A percentile compares a stretch with the other conserved stretches of the same genome.
Conservation (phyloP, 2,797 vertebrate species). For the Rhinophrynus dorsalis region DNA sequence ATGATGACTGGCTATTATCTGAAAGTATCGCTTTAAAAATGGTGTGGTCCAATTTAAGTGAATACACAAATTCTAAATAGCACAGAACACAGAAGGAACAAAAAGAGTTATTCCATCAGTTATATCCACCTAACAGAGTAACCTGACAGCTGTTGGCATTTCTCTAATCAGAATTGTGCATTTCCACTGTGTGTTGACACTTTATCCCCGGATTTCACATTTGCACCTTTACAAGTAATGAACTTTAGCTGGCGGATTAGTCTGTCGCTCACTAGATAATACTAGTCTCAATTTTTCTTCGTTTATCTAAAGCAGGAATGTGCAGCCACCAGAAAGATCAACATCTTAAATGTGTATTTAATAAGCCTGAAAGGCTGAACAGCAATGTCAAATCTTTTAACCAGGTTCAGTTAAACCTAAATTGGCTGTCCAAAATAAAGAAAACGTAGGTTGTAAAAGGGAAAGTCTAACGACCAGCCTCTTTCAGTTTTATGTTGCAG, state of each 20-base stretch:
- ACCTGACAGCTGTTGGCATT: neutral
- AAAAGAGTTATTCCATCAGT: neutral
- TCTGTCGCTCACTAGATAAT: neutral
- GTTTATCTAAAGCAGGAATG: conserved; percentile 23
- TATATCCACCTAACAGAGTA: neutral
- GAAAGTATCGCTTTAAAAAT: no score
- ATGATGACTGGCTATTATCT: no score
- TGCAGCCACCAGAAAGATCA: neutral
- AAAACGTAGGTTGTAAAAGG: neutral
- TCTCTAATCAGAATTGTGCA: neutral
- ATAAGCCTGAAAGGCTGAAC: neutral
- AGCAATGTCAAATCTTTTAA: neutral
- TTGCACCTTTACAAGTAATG: neutral
- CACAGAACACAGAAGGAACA: no score
- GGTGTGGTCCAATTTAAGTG: no score
- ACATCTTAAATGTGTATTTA: neutral
- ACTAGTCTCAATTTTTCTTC: neutral
- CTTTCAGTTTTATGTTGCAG: neutral
- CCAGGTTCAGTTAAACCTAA: neutral
- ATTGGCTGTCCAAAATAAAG: neutral
- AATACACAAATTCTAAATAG: no score
- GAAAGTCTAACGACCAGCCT: neutral
- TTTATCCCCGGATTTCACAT: neutral
- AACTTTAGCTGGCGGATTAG: neutral
- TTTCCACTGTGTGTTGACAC: neutral